A percentile compares a stretch with the other conserved stretches of the same genome.
Conservation (phyloP, 2,888 invertebrate species). For the Eristalis intricaria region DNA sequence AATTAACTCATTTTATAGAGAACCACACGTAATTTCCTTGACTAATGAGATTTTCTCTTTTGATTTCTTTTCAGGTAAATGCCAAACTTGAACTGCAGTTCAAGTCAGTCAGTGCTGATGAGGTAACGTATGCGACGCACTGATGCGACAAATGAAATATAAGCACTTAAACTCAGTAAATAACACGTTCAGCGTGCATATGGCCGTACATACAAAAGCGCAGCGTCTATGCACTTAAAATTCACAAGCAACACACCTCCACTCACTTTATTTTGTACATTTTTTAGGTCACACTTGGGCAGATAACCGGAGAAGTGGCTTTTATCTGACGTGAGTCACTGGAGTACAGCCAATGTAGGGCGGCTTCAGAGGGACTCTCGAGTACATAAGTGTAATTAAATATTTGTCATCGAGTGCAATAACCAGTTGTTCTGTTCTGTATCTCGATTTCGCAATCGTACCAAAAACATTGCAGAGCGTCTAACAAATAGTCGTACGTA, state of each 20-base stretch:
- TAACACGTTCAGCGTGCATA: conserved; percentile 16
- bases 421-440: conserved; percentile 10
- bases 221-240: conserved; percentile 18
- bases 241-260: conserved; percentile 40
- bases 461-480: neutral
- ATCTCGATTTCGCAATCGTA: conserved; percentile 39
- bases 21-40: neutral
- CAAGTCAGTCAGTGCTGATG: conserved; percentile 6
- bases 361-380: neutral
- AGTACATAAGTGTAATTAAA: conserved; percentile 12
- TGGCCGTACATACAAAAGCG: neutral
- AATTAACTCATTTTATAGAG: neutral
- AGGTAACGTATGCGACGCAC: conserved; percentile 24
- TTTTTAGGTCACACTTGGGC: conserved; percentile 46
- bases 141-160: neutral
- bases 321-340: conserved; percentile 37
- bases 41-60: neutral
- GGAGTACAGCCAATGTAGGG: neutral
- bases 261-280: neutral
- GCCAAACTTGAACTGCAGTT: neutral
- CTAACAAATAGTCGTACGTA: neutral
- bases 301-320: conserved; percentile 24
- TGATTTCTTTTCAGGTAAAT: conserved; percentile 38
- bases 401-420: conserved; percentile 43
- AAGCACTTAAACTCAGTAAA: conserved; percentile 3